phyloP scores from a whole-genome alignment of 2,113 vertebrate genomes.

The Rutilus rutilus region DNA sequence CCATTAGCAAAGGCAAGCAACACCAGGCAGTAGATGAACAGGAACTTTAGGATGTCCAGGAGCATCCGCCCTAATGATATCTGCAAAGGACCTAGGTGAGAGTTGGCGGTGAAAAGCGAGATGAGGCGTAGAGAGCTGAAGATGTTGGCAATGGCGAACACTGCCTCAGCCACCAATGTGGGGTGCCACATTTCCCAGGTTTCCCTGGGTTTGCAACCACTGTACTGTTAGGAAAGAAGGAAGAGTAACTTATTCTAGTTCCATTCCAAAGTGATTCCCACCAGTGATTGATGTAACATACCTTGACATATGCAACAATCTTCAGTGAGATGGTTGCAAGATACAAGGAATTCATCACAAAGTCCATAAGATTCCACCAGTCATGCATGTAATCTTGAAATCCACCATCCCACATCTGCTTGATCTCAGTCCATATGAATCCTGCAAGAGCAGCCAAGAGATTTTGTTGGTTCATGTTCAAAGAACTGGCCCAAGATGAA shows the following conservation, averaged over 20 bases:
- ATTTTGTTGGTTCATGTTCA: constrained; percentile 17
- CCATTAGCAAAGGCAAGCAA: constrained; percentile 96
- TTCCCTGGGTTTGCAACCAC: constrained; percentile 73
- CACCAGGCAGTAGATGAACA: constrained; percentile 98
- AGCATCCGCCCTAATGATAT: constrained; percentile 98
- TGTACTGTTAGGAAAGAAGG: constrained; percentile 78
- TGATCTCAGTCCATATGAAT: constrained; percentile 98
- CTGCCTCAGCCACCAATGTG: constrained; percentile 91
- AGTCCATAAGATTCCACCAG: constrained; percentile 99
- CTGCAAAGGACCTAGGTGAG: constrained; percentile 95
- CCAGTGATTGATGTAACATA: constrained; percentile 63
- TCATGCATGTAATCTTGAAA: constrained; percentile 96
- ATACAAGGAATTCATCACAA: constrained; percentile 97
- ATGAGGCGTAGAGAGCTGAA: constrained; percentile 97
- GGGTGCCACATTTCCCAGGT: constrained; percentile 96
- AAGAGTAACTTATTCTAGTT: not conserved
- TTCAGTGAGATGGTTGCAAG: constrained; percentile 96
- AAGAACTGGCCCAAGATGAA: not conserved
- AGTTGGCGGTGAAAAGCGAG: constrained; percentile 96
- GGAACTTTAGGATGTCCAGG: constrained; percentile 98
- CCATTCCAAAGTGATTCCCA: not conserved
- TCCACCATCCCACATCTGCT: constrained; percentile 99
- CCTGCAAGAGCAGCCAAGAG: constrained; percentile 76
- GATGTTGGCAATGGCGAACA: constrained; percentile 98
- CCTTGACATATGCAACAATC: constrained; percentile 93